Evolutionary conservation across 2,113 vertebrate genomes (phyloP), one percentile per base, ranked within the genome.

Genomic region (Stictonetta naevosa): DNA sequence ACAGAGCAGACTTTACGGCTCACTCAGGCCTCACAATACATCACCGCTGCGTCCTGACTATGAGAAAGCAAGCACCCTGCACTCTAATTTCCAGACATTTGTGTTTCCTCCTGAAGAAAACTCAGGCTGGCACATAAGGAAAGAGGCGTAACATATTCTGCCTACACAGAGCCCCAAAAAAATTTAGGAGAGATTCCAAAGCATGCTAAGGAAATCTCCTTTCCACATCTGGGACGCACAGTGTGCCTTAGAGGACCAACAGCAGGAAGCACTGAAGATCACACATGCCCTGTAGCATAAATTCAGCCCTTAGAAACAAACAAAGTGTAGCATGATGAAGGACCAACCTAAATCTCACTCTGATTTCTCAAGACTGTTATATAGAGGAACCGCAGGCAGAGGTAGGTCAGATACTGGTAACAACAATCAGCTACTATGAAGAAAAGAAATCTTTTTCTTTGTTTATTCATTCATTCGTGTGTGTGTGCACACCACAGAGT

Each of bases 1-100:
- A 17, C 0, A 22, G 44, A 25, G 78, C 5, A 34, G 64, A 20
- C 25, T 44, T 38, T 14, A 53, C 2, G 40, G 60, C 28, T 67
- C 46, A 4, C 53, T 33, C n/a, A 1, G 2, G n/a, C 46, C 59
- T 40, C 13, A 3, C 16, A 42, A 52, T 8, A 40, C 46, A 42
- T 13, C 75, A 7, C 0, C 3, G 68, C 34, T 15, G 15, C 3
- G 13, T 18, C 62, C 10, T 4, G 25, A 20, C 62, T 9, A 2
- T 13, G 16, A 53, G 44, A 26, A 38, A 9, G 53, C 22, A 40
- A 50, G n/a, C 7, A 1, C 2, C 10, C 26, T 68, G 62, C 76
- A 72, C 21, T 2, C 52, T 21, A 6, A 60, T 33, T 74, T 56
- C 48, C 60, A 50, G 60, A 18, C 38, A 42, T 8, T 29, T 3